Evolutionary conservation across 2,888 invertebrate genomes (phyloP), one percentile per base, ranked within the genome.

Genomic region (Polydrusus tereticollis): DNA sequence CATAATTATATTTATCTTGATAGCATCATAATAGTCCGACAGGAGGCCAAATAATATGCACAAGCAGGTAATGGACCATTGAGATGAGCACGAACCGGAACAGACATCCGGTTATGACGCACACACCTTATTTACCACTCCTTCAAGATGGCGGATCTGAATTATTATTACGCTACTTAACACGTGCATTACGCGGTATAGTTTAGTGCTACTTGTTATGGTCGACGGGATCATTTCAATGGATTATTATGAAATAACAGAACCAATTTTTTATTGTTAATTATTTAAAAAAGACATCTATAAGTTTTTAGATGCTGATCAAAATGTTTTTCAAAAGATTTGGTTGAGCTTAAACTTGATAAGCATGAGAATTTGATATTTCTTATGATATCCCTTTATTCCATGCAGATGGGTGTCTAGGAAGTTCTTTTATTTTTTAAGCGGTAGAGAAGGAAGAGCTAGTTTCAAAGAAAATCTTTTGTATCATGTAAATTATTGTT

Each of bases 61-160:
- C 36, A 63, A 63, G 63, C 63, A 69, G 55, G 62, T 63, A 70
- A 70, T 70, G 70, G 70, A 79, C 80, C 82, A 82, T 82, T 82
- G 81, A 82, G 82, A 80, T 80, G 82, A 78, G 78, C 82, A 82
- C 78, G 78, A 78, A 82, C 82, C 83, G 83, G 83, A 84, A 84
- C 82, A 80, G 81, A 83, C 84, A 83, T 84, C 84, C 84, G 83
- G 83, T 83, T 82, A 77, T 80, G 79, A 80, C 78, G 78, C 80
- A 80, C 76, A 78, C 78, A 79, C 79, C 77, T 62, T 70, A 72
- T 72, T 76, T 76, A 79, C 78, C 78, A 77, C 79, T 77, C 78
- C 79, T 77, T 79, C 14, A 78, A 79, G 79, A 79, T 78, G 78
- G 78, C 77, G 78, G 77, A 79, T 76, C 77, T 77, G 74, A 77